Evolutionary conservation across 2,888 invertebrate genomes (phyloP), one percentile per base, ranked within the genome.

Genomic region (Thecocarcelia acutangulata): DNA sequence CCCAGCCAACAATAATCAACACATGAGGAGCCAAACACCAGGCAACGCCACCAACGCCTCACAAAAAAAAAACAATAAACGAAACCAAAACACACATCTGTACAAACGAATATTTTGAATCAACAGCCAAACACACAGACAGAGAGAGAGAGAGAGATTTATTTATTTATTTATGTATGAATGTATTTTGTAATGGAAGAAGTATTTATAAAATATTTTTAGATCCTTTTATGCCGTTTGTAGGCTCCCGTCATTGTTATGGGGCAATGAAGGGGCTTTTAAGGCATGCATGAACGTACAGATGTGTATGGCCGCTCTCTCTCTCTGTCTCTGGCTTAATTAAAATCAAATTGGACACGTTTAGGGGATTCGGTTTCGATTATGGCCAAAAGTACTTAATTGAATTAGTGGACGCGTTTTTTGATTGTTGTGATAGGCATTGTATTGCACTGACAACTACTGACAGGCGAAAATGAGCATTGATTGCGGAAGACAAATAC

Each of bases 391-490:
- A 80, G 63, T 86, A 87, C 86, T 88, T 85, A 88, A 88, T 88
- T 85, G 86, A 87, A 89, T 88, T 88, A 88, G 89, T 88, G 86
- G 87, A 87, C 87, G 88, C 85, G 54, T 68, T 68, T 74, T 75
- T 79, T 83, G 81, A 81, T 88, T 88, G 89, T 88, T 88, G 88
- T 88, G 87, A 88, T 88, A 87, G 87, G 86, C 88, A 78, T 82
- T 82, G 78, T 82, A 48, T 78, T 70, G 24, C 70, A 59, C 78
- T 82, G 82, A 78, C 82, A 78, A 74, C 78, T 59, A 82, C 78
- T 82, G 78, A 82, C 82, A 82, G 69, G 59, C 78, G 74, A 78
- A 82, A 78, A 78, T 78, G 70, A 82, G 70, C 78, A 82, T 82
- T 82, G 82, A 82, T 82, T 82, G 78, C 82, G 52, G 24, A 66